Base-by-base conservation (phyloP, 2,888 invertebrate species). In the Cryptocephalus primarius region DNA sequence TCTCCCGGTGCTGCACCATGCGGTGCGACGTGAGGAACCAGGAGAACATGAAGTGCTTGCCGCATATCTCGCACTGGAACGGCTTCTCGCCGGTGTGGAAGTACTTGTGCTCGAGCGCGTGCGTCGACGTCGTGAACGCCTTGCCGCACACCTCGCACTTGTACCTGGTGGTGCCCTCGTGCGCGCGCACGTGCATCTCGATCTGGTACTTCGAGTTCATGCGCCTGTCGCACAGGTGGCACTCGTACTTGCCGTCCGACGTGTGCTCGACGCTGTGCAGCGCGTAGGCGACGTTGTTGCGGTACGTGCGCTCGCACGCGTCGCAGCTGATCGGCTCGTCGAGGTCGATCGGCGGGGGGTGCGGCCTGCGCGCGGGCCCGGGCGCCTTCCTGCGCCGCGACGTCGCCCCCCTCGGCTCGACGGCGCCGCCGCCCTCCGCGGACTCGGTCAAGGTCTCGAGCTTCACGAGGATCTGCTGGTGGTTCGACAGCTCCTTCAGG, bases 31-130 rank as follows among this genome's bases (percentile, higher is more conserved):
- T 72, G 14, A 78, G 58, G 51, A 77, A 77, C 60, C 78, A 76
- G 1, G 68, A 66, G 48, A 66, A 68, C 62, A 74, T 75, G 48
- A 76, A 76, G 31, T 74, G 72, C 48, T 75, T 75, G 34, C 75
- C 75, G 52, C 77, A 77, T 36, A 75, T 72, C 54, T 75, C 72
- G 51, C 76, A 69, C 44, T 63, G 62, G 46, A 66, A 67, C 6
- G 68, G 68, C 45, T 76, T 76, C 48, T 77, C 77, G 0, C 77
- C 77, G 1, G 73, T 75, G 51, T 78, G 78, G 51, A 62, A 66
- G 47, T 66, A 61, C 52, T 66, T 68, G 51, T 69, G 69, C 42
- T 69, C 68, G n/a, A 71, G 70, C 32, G 76, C 75, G 60, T 75
- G 75, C 22, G 74, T 75, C 46, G 72, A 71, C 42, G 72, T 47